phyloP scores from a whole-genome alignment of 2,113 vertebrate species.

The Chlorodrepanis virens region DNA sequence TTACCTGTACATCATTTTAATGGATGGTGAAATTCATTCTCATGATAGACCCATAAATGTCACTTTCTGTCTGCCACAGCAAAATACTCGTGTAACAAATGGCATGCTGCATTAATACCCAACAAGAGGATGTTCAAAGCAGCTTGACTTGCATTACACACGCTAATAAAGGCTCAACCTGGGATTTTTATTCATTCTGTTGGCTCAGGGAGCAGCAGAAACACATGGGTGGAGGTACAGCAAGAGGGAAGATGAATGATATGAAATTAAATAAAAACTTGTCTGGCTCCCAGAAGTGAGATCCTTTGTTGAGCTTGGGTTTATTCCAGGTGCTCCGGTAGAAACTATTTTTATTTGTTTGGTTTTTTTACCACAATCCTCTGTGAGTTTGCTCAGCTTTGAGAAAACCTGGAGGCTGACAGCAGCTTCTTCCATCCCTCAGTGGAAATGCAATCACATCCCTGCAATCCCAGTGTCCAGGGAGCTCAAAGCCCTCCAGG shows the following conservation, averaged over 20 bases:
- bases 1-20: conserved; percentile 77
- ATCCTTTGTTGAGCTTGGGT: conserved; percentile 10
- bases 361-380: not conserved
- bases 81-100: conserved; percentile 70
- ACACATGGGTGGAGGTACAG: conserved; percentile 18
- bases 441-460: not conserved
- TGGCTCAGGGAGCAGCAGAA: conserved; percentile 23
- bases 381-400: not conserved
- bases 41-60: conserved; percentile 81
- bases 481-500: not conserved
- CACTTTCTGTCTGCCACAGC: conserved; percentile 73
- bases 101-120: conserved; percentile 64
- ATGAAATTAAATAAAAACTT: not conserved
- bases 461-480: not conserved
- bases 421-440: not conserved
- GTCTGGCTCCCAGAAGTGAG: not conserved
- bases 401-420: not conserved
- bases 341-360: not conserved
- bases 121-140: conserved; percentile 53
- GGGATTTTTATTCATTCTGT: conserved; percentile 38
- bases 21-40: conserved; percentile 81
- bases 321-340: not conserved
- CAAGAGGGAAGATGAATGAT: conserved; percentile 5
- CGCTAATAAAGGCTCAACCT: conserved; percentile 36
- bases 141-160: conserved; percentile 57